Evolutionary conservation across 2,888 invertebrate species (phyloP), one percentile per base, ranked within the genome.

Genomic region (Plebejus anna): DNA sequence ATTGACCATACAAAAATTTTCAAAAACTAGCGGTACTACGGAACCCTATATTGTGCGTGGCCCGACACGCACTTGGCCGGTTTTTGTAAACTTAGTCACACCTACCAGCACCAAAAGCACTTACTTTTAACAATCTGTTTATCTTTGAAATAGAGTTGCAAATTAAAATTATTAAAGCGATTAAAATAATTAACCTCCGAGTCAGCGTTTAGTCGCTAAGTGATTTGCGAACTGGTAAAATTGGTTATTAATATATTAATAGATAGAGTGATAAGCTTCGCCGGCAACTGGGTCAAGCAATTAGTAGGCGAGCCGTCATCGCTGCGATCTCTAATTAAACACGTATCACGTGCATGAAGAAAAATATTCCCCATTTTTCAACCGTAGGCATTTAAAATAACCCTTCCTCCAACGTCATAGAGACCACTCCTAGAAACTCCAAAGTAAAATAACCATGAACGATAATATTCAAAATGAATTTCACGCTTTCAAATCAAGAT

Each of bases 241-340:
- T 32, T 66, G 66, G 66, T 36, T 66, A 66, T 66, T 73, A 72
- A 71, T 42, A 71, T 72, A 76, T 76, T 76, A 72, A 72, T 76
- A 76, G 72, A 28, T 76, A 59, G 22, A 6, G 55, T 57, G 76
- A 76, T 76, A 76, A 72, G 72, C 76, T 47, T 11, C 36, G 71
- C n/a, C 47, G 47, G n/a, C 38, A 76, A 57, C 76, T 76, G 59
- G 76, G 76, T 76, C 76, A 76, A 72, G 76, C 76, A 76, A 76
- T 76, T 76, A 76, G 71, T 13, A 76, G 57, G 71, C 76, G 70
- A 38, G 55, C 76, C 59, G 57, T 76, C 72, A 76, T 76, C 59
- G 72, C 42, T 70, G 38, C 57, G 59, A 76, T 72, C 71, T 71
- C 76, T 76, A 71, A 76, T 76, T 76, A 72, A 72, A 72, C 76